These are phyloP conservation scores for Eretmocerus hayati DNA, from an alignment of 2,888 invertebrate genomes.

Conservation along the genomic window DNA sequence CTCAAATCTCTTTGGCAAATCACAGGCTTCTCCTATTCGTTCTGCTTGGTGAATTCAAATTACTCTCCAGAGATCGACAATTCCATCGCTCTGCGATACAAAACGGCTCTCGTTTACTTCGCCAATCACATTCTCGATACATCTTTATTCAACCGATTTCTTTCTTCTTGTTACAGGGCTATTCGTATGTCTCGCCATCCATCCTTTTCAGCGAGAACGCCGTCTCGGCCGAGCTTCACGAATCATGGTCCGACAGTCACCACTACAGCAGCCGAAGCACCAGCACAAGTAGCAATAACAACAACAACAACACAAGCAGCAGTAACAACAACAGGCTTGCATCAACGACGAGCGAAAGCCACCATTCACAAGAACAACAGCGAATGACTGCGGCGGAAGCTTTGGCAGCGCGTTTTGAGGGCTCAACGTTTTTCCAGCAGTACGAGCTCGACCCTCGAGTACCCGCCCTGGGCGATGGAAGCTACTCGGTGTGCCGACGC, in stretches of 20 bases:
- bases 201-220: slow-evolving; percentile 72
- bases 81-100: too few species aligned
- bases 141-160: too few species aligned
- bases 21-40: too few species aligned
- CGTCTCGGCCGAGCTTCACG: slow-evolving; percentile 5
- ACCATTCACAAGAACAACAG: slow-evolving; percentile 7
- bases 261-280: too few species aligned
- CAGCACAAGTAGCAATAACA: too few species aligned
- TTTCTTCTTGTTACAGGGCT: slow-evolving; percentile 57
- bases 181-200: slow-evolving; percentile 92
- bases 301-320: too few species aligned
- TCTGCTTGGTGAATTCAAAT: too few species aligned
- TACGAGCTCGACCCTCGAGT: slow-evolving; percentile 69
- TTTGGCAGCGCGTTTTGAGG: slow-evolving; percentile 42
- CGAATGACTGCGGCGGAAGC: slow-evolving; percentile 31
- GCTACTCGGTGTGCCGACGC: slow-evolving; percentile 78
- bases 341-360: slow-evolving; percentile 9
- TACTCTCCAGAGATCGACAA: too few species aligned
- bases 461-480: slow-evolving; percentile 72
- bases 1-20: too few species aligned
- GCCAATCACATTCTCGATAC: too few species aligned
- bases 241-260: not conserved
- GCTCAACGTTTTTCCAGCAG: slow-evolving; percentile 78
- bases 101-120: too few species aligned
- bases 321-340: too few species aligned